These are phyloP conservation scores for Stichopus horrens DNA, from an alignment of 53 echinoderm and acorn worm genomes.

Conservation along the genomic window DNA sequence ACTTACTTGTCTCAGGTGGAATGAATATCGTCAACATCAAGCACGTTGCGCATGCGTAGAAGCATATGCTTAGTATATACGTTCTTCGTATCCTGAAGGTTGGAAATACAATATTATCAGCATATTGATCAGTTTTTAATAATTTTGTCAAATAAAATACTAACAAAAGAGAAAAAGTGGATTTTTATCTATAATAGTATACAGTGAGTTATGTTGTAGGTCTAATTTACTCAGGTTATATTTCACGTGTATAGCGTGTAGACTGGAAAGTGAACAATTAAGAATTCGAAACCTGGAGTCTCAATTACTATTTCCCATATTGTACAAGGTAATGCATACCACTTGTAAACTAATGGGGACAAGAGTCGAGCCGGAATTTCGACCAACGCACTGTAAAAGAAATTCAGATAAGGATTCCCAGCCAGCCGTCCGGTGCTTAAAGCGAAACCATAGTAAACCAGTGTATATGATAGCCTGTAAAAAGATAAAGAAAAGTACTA, in stretches of 20 bases:
- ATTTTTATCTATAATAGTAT: no score
- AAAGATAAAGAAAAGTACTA: not conserved
- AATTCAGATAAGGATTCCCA: conserved; percentile 29
- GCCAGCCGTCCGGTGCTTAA: conserved; percentile 19
- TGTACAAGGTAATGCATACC: not conserved
- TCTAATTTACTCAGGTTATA: no score
- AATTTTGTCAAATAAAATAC: no score
- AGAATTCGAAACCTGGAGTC: no score
- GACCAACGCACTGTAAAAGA: conserved; percentile 25
- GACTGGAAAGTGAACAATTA: no score
- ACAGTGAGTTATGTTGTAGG: no score
- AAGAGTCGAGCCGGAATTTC: conserved; percentile 15
- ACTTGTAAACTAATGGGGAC: conserved; percentile 10
- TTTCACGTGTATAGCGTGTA: no score
- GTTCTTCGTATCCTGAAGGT: not conserved
- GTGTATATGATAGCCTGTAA: not conserved
- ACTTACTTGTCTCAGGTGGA: not conserved
- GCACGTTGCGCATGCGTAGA: not conserved
- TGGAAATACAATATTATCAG: no score
- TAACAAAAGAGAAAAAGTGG: no score
- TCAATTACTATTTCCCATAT: no score
- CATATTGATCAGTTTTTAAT: no score
- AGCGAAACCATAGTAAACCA: conserved; percentile 28
- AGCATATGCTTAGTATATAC: conserved; percentile 2
- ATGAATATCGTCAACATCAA: conserved; percentile 5